Evolutionary conservation across 2,888 invertebrate genomes (phyloP), one percentile per base, ranked within the genome.

Genomic region (Athalia rosae): DNA sequence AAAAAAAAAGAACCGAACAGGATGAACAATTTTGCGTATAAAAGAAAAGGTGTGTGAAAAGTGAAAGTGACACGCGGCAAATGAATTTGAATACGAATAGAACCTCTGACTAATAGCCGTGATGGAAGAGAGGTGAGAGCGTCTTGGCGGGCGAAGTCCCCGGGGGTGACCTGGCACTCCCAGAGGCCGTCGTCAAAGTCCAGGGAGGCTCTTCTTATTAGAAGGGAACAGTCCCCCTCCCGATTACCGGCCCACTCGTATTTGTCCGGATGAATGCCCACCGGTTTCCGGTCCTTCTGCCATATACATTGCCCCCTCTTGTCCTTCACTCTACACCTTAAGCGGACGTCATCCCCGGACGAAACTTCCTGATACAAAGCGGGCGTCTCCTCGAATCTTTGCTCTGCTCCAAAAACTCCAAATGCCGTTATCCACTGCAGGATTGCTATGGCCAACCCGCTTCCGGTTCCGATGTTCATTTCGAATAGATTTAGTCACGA

Each of bases 121-220:
- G 95, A 95, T 4, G 96, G 95, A 69, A 94, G 93, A 86, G 97
- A 97, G 45, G 96, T 96, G 80, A 97, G 92, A 11, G 96, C 96
- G 90, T 97, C 97, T 80, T 89, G 89, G 7, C 85, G 80, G 7
- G 85, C 87, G 85, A 95, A 95, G 90, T 96, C 95, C 85, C 96
- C 96, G 53, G 97, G 95, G 8, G 97, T 97, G 82, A 97, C 96
- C 90, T 97, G 97, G 88, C 97, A 97, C 91, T 97, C 96, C 97
- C 97, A 97, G 82, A 94, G 93, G 0, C 97, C 97, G 85, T 97
- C 97, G 86, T 97, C 97, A 80, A 96, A 95, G 87, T 96, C 95
- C 76, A 97, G 91, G 53, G 95, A 95, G 41, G 96, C 96, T 62
- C 95, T 94, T 78, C 95, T 92, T 81, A 97, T 94, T 93, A 95